Evolutionary conservation across 2,888 invertebrate genomes (phyloP), one percentile per base, ranked within the genome.

Genomic region (Ashinkailepas kermadecensis): DNA sequence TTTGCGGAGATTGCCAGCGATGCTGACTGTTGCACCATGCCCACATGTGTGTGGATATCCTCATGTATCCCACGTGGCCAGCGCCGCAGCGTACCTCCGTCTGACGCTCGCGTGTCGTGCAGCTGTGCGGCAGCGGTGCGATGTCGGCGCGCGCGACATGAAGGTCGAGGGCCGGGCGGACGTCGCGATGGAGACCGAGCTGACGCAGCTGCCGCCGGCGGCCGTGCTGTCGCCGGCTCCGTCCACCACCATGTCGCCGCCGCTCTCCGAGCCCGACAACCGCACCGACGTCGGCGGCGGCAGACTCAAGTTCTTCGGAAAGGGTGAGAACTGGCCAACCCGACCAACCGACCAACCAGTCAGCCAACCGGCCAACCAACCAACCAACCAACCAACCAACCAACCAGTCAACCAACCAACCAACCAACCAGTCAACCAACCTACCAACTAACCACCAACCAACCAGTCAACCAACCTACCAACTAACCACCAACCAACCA

Each of bases 141-240:
- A 74, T 39, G 74, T 23, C 74, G 74, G 39, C 74, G 39, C 39
- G 70, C 15, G 15, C 70, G 9, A 1, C 39, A 39, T 74, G 54
- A 39, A 39, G 74, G 74, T 18, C 18, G 65, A 65, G 65, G 23
- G 65, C 65, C 8, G 23, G 65, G 65, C 13, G 39, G 70, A 70
- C 13, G 13, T 39, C 21, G 9, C 18, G 70, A 10, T 23, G 39
- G 39, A 11, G 13, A 18, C 18, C 18, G 54, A 12, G 74, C 74
- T 74, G 74, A 74, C 74, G 18, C 74, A 74, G 74, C 74, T 74
- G 78, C 78, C 78, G 58, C 58, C 58, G 78, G 58, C 78, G 78
- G 25, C 78, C 23, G 78, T 78, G 58, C 78, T 78, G 23, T 78
- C 78, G 78, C 78, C 78, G 78, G 78, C 78, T n/a, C 78, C 78